Percentiles rank a stretch among this genome's conserved stretches.
Conservation (phyloP, 1,140 invertebrate species). For the Macrosteles quadrilineatus region DNA sequence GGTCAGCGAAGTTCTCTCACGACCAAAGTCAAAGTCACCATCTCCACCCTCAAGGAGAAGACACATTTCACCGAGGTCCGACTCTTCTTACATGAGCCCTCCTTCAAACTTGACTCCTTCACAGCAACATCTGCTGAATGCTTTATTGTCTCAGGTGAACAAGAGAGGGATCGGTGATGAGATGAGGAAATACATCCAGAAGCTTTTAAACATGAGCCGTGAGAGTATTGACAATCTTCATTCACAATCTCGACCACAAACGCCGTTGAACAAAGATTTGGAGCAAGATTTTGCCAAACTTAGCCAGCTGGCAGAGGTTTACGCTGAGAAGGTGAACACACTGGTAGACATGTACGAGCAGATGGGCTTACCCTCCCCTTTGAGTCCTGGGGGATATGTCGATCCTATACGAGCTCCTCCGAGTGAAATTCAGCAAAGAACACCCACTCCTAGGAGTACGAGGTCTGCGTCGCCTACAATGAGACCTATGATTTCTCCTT, state of each 20-base stretch:
- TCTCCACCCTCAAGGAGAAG: background rate
- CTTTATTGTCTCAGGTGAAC: background rate
- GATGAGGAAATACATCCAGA: background rate
- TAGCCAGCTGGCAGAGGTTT: background rate
- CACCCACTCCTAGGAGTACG: too few relatives aligned
- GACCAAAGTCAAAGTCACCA: too few relatives aligned
- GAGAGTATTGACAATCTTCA: constrained; percentile 3
- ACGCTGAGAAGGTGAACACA: background rate
- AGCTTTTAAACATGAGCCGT: background rate
- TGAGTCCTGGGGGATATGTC: too few relatives aligned
- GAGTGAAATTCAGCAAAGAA: too few relatives aligned
- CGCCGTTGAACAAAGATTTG: background rate
- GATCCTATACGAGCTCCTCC: too few relatives aligned
- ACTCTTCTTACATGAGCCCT: background rate
- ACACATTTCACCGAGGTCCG: background rate
- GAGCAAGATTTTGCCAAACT: background rate
- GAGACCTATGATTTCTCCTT: too few relatives aligned
- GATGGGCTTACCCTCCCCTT: too few relatives aligned
- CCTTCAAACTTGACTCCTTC: background rate
- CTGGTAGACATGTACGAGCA: constrained; percentile 11
- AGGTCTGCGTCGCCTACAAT: too few relatives aligned
- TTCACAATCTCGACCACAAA: background rate
- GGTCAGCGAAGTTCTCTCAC: too few relatives aligned
- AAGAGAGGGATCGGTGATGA: background rate
- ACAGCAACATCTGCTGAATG: background rate